These are phyloP conservation scores for Cetonia aurata DNA, from an alignment of 2,888 invertebrate genomes.

Conservation along the genomic window DNA sequence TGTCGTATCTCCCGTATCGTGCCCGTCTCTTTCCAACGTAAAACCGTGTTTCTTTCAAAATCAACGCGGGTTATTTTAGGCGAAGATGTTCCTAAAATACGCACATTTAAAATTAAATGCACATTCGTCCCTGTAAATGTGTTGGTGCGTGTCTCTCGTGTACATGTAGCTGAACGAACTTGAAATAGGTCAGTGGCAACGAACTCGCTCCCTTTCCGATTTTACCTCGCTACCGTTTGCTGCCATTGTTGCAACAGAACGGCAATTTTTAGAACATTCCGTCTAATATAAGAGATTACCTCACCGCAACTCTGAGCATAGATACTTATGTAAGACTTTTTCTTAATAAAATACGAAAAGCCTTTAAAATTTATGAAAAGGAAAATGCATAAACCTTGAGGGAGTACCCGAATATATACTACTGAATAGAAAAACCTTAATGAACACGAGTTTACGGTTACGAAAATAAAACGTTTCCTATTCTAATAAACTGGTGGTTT, in stretches of 20 bases:
- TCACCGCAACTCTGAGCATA: no score
- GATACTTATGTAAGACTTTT: no score
- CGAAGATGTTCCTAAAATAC: conserved; percentile 54
- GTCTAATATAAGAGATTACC: no score
- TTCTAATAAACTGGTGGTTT: no score
- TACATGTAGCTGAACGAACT: conserved; percentile 59
- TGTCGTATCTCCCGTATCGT: conserved; percentile 19
- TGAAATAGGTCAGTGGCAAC: conserved; percentile 63
- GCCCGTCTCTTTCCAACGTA: conserved; percentile 20
- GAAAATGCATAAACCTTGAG: no score
- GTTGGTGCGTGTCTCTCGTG: conserved; percentile 42
- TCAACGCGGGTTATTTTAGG: conserved; percentile 51
- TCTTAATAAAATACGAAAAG: no score
- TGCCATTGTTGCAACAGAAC: conserved; percentile 7
- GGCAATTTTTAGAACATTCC: conserved; percentile 3
- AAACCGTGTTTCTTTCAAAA: conserved; percentile 41
- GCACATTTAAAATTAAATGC: conserved; percentile 54
- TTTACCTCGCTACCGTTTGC: conserved; percentile 41
- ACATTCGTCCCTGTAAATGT: conserved; percentile 36
- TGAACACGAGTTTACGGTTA: no score
- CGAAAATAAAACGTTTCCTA: no score
- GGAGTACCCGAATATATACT: no score
- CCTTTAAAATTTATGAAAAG: no score
- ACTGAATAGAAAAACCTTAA: no score
- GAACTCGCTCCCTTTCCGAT: conserved; percentile 52